Conservation (phyloP, 2,113 vertebrate species). For the Myotis lucifugus region DNA sequence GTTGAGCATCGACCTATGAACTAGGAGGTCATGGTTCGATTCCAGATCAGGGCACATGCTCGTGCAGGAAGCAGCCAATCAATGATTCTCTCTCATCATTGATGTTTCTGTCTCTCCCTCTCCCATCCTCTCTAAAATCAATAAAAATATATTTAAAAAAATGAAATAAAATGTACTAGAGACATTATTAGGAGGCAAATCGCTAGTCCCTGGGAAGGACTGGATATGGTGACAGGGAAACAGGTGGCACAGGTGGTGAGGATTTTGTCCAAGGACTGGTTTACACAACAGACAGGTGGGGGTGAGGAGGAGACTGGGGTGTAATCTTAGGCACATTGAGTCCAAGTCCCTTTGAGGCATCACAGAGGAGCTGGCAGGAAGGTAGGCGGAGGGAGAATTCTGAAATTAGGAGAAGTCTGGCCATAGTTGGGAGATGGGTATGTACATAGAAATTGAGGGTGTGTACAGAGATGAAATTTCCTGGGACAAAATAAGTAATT, state of each 20-base stretch:
- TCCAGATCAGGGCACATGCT: too few species aligned
- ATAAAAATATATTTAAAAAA: too few species aligned
- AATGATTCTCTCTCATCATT: too few species aligned
- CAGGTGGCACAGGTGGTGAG: neutral
- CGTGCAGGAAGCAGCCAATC: too few species aligned
- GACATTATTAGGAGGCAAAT: fast-evolving
- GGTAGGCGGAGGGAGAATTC: neutral
- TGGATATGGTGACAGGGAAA: neutral
- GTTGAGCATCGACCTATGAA: too few species aligned
- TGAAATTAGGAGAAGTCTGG: neutral
- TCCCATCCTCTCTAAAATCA: too few species aligned
- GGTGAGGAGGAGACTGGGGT: neutral
- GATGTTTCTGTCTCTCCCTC: too few species aligned
- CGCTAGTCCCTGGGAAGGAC: neutral
- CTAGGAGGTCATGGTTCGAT: too few species aligned
- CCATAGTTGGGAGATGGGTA: fast-evolving
- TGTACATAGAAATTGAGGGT: neutral
- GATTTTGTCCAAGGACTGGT: neutral
- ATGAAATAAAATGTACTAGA: neutral
- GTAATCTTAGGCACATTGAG: neutral
- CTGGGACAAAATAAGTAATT: neutral
- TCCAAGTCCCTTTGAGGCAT: neutral
- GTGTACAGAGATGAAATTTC: neutral
- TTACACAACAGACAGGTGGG: neutral
- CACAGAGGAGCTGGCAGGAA: neutral